Evolutionary conservation across 1,140 invertebrate genomes (phyloP).

Genomic region (Drosophila santomea): DNA sequence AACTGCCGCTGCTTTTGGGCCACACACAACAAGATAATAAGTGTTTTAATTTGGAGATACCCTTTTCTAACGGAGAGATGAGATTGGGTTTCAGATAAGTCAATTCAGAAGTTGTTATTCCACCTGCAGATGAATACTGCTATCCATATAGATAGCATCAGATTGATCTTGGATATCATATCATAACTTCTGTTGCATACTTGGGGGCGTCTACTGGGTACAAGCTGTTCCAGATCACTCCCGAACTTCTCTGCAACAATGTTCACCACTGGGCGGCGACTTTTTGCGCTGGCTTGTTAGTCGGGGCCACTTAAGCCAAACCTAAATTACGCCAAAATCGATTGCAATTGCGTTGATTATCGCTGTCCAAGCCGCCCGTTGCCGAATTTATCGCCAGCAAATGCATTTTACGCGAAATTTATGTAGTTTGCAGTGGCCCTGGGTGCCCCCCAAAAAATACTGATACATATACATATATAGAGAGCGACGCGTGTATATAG

Average conservation of each 20-base stretch:
- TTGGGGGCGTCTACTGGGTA: constrained; percentile 7
- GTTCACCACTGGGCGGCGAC: constrained; percentile 9
- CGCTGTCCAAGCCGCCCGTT: constrained; percentile 62
- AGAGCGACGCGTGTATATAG: constrained; percentile 17
- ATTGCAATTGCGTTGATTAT: constrained; percentile 83
- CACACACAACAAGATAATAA: constrained; percentile 12
- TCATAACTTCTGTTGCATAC: neutral
- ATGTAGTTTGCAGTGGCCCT: constrained; percentile 60
- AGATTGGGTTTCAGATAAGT: neutral
- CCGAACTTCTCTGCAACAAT: constrained; percentile 21
- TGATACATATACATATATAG: constrained; percentile 26
- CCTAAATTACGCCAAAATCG: constrained; percentile 82
- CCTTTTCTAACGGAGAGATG: neutral
- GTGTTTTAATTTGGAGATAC: constrained; percentile 1
- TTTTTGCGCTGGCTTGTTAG: constrained; percentile 53
- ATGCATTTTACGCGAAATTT: constrained; percentile 82
- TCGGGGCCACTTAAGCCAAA: constrained; percentile 69
- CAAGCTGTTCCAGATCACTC: constrained; percentile 6
- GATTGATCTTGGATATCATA: no score
- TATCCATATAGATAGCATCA: no score
- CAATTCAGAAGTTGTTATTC: no score
- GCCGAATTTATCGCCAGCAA: constrained; percentile 77
- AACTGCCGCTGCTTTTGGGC: constrained; percentile 27
- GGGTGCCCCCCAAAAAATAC: constrained; percentile 21
- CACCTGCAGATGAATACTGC: no score